Percentiles rank a stretch among this genome's conserved stretches.
Evolutionary conservation across 2,888 invertebrate genomes (phyloP).

Genomic region (Liopterus haemorrhoidalis): DNA sequence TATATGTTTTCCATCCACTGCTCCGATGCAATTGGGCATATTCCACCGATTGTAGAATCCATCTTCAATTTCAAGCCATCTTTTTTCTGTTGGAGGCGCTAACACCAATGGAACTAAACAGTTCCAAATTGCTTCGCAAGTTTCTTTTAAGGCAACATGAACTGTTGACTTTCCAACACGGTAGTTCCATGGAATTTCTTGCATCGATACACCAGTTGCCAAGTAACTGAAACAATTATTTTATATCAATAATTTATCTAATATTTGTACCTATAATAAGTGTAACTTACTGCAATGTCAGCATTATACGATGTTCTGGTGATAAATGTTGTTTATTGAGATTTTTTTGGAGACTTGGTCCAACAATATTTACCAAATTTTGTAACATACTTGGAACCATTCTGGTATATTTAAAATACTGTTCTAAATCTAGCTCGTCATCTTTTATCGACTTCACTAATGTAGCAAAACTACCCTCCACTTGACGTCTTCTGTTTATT

Average conservation of each 20-base stretch:
- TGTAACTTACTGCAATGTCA: conserved; percentile 6
- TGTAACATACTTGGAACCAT: conserved; percentile 6
- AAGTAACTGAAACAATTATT: background rate
- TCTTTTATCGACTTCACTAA: background rate
- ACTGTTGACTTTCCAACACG: conserved; percentile 5
- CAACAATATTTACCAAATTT: background rate
- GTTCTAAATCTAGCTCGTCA: background rate
- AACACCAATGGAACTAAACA: background rate
- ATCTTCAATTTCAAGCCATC: background rate
- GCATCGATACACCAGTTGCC: background rate
- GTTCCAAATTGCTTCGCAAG: background rate
- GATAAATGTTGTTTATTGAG: background rate
- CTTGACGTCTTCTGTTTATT: background rate
- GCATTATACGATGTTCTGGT: conserved; percentile 4
- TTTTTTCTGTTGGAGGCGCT: background rate
- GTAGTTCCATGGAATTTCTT: conserved; percentile 4
- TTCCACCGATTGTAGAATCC: conserved; percentile 21
- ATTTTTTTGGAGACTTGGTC: conserved; percentile 4
- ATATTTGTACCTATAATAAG: background rate
- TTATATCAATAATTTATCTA: background rate
- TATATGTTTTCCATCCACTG: conserved; percentile 22
- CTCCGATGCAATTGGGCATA: conserved; percentile 23
- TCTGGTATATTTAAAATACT: conserved; percentile 5
- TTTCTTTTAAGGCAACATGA: background rate
- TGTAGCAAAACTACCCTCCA: background rate